Conservation (phyloP, 2,113 vertebrate genomes). For the Charina bottae region DNA sequence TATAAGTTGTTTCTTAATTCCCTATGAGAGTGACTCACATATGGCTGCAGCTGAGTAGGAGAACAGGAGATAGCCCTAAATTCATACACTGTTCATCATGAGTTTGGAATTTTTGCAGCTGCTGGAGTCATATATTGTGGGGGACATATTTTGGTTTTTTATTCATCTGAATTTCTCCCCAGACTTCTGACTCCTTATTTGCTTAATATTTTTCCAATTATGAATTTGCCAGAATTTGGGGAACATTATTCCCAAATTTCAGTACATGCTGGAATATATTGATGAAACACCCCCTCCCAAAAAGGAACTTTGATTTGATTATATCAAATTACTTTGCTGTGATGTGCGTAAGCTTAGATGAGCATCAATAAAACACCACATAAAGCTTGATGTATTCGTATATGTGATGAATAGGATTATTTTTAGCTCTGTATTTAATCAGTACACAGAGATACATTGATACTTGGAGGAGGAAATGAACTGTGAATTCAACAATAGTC, state of each 20-base stretch:
- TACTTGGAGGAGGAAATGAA: not conserved
- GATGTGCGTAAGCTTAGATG: not conserved
- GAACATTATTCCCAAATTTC: not conserved
- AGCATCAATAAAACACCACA: not conserved
- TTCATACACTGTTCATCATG: not conserved
- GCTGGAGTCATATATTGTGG: not conserved
- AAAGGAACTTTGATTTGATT: not conserved
- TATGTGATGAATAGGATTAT: not conserved
- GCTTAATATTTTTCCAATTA: not conserved
- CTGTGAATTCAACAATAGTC: not conserved
- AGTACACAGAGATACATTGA: not conserved
- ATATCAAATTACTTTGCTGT: not conserved
- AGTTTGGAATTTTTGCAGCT: constrained; percentile 1
- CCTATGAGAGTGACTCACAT: not conserved
- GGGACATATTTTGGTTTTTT: not conserved
- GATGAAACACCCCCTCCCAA: not conserved
- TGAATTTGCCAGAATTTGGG: not conserved
- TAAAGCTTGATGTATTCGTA: not conserved
- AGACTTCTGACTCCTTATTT: not conserved
- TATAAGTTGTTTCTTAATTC: not conserved
- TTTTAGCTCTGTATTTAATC: not conserved
- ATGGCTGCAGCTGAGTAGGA: constrained; percentile 4
- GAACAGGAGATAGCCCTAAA: not conserved
- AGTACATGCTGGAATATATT: not conserved
- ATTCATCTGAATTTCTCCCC: constrained; percentile 4